Percentiles rank a stretch among this genome's conserved stretches.
These are phyloP conservation scores for Matsumyia berberina DNA, from an alignment of 2,888 invertebrate species.

Conservation along the genomic window DNA sequence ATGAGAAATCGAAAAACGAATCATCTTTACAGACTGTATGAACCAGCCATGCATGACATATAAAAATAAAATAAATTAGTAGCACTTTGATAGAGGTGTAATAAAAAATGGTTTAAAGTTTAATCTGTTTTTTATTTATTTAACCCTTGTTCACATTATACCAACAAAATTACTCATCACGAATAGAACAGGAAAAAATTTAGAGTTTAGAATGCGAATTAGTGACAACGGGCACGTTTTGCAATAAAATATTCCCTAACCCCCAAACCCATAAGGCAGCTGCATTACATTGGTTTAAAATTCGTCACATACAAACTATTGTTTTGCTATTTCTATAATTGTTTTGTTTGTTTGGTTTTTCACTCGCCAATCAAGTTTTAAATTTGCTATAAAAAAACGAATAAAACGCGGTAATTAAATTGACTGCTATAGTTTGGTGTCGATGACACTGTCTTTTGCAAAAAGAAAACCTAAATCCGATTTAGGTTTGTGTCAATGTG, in stretches of 20 bases:
- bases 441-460: background rate
- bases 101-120: too few species aligned
- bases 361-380: background rate
- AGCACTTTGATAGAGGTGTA: too few species aligned
- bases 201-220: background rate
- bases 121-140: too few species aligned
- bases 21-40: too few species aligned
- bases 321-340: background rate
- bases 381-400: background rate
- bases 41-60: too few species aligned
- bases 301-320: background rate
- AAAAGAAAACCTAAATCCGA: background rate
- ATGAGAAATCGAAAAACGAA: too few species aligned
- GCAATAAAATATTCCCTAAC: constrained; percentile 3
- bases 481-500: too few species aligned
- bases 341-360: background rate
- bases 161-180: background rate
- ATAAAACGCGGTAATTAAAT: constrained; percentile 7
- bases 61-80: too few species aligned
- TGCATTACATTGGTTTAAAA: background rate
- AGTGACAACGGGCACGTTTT: background rate
- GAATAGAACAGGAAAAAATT: background rate
- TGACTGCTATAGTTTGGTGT: background rate
- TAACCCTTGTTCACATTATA: too few species aligned
- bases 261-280: background rate